These are phyloP conservation scores for Pristis pectinata DNA, from an alignment of 2,797 vertebrate species.

Conservation along the genomic window DNA sequence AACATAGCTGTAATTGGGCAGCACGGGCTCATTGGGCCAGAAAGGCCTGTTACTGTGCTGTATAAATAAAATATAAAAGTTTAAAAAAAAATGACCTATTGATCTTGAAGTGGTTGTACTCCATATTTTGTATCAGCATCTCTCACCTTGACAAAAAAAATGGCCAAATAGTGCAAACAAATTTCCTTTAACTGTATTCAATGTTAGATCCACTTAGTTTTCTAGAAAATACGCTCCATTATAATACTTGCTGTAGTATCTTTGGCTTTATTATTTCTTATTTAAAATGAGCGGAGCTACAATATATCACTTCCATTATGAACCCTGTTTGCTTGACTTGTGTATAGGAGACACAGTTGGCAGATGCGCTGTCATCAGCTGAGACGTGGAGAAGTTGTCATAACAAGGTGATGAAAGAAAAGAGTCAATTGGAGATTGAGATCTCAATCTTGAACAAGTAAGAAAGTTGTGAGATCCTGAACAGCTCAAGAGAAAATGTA, in stretches of 20 bases:
- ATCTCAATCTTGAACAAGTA: slow-evolving; percentile 73
- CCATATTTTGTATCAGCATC: background rate
- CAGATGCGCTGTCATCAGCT: slow-evolving; percentile 61
- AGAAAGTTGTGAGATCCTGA: slow-evolving; percentile 39
- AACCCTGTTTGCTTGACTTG: background rate
- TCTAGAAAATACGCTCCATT: background rate
- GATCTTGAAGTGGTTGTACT: background rate
- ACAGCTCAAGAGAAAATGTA: background rate
- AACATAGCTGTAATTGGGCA: no score
- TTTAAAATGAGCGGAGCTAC: background rate
- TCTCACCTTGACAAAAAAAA: background rate
- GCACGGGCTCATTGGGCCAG: no score
- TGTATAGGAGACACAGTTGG: slow-evolving; percentile 68
- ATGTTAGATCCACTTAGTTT: background rate
- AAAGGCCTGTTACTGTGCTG: no score
- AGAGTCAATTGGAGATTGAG: slow-evolving; percentile 70
- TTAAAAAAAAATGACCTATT: background rate
- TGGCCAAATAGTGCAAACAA: background rate
- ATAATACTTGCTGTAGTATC: background rate
- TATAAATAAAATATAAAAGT: no score
- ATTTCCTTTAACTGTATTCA: background rate
- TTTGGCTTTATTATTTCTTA: background rate
- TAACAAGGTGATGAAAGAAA: slow-evolving; percentile 68
- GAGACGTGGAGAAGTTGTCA: slow-evolving; percentile 73
- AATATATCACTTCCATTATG: background rate